Conservation (phyloP, 2,113 vertebrate species). For the Pogonocichla stellata region DNA sequence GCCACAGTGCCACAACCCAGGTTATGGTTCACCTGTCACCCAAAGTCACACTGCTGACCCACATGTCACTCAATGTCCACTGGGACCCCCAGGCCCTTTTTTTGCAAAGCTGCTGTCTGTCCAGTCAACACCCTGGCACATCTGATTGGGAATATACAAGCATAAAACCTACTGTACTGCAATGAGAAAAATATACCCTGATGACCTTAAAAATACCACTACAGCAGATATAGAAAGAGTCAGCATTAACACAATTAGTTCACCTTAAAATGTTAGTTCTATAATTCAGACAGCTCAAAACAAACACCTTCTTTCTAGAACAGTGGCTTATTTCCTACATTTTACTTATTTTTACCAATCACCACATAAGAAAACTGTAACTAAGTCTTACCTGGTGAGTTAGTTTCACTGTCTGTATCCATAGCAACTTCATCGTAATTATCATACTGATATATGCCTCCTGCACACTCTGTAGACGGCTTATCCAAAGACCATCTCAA, state of each 20-base stretch:
- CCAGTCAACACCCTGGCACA: neutral
- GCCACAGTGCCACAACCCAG: neutral
- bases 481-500: slow-evolving; percentile 87
- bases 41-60: neutral
- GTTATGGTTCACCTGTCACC: fast-evolving
- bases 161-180: neutral
- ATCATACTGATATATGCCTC: slow-evolving; percentile 96
- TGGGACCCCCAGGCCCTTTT: neutral
- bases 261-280: neutral
- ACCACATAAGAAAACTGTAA: neutral
- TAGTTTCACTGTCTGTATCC: slow-evolving; percentile 96
- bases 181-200: neutral
- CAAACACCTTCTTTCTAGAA: neutral
- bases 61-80: fast-evolving
- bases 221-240: neutral
- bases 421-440: slow-evolving; percentile 99
- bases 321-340: neutral
- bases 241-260: neutral
- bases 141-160: neutral
- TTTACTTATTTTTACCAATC: neutral
- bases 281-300: neutral
- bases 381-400: slow-evolving; percentile 85
- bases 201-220: neutral
- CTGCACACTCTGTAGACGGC: slow-evolving; percentile 81
- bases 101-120: neutral